Conservation (phyloP, 2,113 vertebrate genomes). For the Psammodynastes pulverulentus region DNA sequence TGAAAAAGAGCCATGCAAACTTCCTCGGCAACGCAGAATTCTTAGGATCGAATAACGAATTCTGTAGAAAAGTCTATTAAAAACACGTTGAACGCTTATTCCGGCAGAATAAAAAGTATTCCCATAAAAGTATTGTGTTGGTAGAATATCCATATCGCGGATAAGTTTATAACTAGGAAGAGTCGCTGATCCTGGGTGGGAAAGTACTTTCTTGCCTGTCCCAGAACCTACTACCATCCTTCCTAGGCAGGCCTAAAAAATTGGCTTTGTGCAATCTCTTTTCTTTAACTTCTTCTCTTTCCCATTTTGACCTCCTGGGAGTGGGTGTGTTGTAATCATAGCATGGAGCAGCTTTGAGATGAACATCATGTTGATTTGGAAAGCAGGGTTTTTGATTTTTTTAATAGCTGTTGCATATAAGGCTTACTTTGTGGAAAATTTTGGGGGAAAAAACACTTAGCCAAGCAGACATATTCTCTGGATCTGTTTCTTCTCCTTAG, state of each 20-base stretch:
- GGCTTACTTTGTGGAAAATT: background rate
- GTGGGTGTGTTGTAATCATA: slow-evolving; percentile 3
- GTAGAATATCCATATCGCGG: background rate
- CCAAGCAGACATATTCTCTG: background rate
- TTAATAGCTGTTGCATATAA: background rate
- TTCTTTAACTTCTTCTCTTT: background rate
- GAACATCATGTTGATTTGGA: background rate
- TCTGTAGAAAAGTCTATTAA: background rate
- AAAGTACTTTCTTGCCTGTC: background rate
- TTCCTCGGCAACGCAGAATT: background rate
- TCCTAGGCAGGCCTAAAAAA: background rate
- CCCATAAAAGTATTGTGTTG: background rate
- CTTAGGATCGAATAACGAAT: background rate
- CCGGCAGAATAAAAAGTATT: background rate
- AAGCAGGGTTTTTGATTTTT: background rate
- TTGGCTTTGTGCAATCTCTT: background rate
- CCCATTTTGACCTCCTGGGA: background rate
- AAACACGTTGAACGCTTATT: background rate
- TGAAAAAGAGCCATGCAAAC: background rate
- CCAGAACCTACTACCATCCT: background rate
- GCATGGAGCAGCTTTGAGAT: background rate
- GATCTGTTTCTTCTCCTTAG: background rate
- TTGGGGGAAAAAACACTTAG: rapidly evolving
- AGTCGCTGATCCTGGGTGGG: background rate
- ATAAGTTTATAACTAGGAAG: background rate